Conservation (phyloP, 64 coral and sea anemone genomes). For the Cladopsammia gracilis region DNA sequence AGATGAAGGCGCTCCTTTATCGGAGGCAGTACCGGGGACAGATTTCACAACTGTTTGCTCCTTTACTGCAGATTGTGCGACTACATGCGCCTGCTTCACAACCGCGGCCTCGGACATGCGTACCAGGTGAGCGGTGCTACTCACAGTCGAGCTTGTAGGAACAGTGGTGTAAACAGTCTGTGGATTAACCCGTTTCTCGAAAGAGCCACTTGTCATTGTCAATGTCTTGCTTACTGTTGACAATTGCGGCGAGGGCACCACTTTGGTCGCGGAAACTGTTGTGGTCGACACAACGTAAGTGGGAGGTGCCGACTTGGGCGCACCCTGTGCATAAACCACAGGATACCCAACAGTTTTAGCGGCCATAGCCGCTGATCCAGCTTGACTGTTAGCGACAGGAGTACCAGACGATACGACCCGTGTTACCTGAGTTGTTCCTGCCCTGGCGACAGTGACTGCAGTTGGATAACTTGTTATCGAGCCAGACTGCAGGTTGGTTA, state of each 20-base stretch:
- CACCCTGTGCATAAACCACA: constrained; percentile 1
- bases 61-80: not conserved
- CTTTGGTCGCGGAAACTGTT: not conserved
- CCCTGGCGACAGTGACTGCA: constrained; percentile 19
- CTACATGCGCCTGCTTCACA: not conserved
- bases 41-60: not conserved
- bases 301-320: not conserved
- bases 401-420: not conserved
- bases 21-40: not conserved
- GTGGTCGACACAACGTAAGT: not conserved
- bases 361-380: not conserved
- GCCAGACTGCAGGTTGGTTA: not conserved
- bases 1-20: not conserved
- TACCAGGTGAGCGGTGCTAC: not conserved
- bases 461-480: not conserved
- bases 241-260: not conserved
- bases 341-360: not conserved
- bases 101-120: not conserved
- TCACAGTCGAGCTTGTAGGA: not conserved
- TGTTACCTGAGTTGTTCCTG: not conserved
- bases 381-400: not conserved
- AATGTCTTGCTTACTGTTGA: not conserved
- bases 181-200: not conserved
- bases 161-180: not conserved
- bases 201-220: not conserved